Base-by-base conservation (phyloP, 2,888 invertebrate species). In the Monoplex corrugatus region DNA sequence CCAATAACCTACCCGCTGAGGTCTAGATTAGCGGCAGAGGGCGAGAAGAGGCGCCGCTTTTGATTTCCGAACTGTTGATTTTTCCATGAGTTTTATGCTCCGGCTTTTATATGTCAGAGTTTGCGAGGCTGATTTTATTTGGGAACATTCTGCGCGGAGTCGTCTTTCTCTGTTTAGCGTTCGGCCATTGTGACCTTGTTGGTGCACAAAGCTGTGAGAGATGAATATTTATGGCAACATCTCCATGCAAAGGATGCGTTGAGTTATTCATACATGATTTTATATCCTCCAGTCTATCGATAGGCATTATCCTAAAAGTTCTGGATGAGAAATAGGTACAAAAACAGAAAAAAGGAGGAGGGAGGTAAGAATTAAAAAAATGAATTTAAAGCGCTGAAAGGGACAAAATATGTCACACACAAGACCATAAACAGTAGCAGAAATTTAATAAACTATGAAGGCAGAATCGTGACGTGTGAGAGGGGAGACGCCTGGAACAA, bases 61-160 rank as follows among this genome's bases (percentile, higher is more conserved):
- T 83, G 82, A 88, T 83, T 83, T 83, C 68, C 40, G 68, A 88
- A 88, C 88, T 88, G 88, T 88, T 88, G 88, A 88, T 82, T 88
- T 88, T 88, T 88, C 83, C 32, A 68, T 83, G 88, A 88, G 83
- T n/a, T 80, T 63, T 83, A 38, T 88, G 88, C 63, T 63, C 83
- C 50, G 40, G 38, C 63, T 43, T 68, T 88, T 88, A 88, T 88
- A n/a, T 68, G 88, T 80, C 88, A 88, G 8, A 35, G 57, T 86
- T 68, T 40, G 85, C 63, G n/a, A 1, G 45, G 23, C 32, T 8
- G 80, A 80, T 23, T 80, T 80, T 82, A 45, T 57, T 50, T 44
- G 84, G 82, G 57, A 84, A 84, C 35, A 50, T 57, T 38, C 38
- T 83, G 45, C 38, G 35, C n/a, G 50, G 57, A 38, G 57, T 35